Percentiles rank a stretch among this genome's conserved stretches.
These are phyloP conservation scores for Ichneumon xanthorius DNA, from an alignment of 2,888 invertebrate species.

Conservation along the genomic window DNA sequence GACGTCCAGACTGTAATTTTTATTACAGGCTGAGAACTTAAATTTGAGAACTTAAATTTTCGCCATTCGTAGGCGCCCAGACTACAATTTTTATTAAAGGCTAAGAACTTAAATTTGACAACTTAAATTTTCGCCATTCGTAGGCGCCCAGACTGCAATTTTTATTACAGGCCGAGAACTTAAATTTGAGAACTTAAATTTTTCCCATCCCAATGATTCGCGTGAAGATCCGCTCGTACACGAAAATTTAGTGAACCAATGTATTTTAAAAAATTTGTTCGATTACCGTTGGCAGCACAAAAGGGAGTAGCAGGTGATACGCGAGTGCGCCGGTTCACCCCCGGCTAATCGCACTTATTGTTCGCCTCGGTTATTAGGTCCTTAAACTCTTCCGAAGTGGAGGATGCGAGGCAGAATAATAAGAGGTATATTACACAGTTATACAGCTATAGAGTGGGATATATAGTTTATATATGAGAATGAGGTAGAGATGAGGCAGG, in stretches of 20 bases:
- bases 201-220: background rate
- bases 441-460: background rate
- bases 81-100: no score
- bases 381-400: slow-evolving; percentile 15
- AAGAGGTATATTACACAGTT: slow-evolving; percentile 29
- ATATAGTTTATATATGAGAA: slow-evolving; percentile 19
- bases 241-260: background rate
- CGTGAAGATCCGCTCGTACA: background rate
- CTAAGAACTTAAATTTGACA: no score
- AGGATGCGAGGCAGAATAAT: slow-evolving; percentile 30
- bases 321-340: background rate
- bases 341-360: slow-evolving; percentile 26
- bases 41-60: background rate
- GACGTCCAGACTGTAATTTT: no score
- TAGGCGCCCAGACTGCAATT: no score
- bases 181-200: background rate
- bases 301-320: background rate
- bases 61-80: no score
- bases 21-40: no score
- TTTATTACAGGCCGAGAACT: no score
- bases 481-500: slow-evolving; percentile 57
- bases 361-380: slow-evolving; percentile 30
- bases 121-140: no score
- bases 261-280: background rate
- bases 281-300: background rate